Conservation (phyloP, 2,113 vertebrate species). For the Bolborhynchus lineola region DNA sequence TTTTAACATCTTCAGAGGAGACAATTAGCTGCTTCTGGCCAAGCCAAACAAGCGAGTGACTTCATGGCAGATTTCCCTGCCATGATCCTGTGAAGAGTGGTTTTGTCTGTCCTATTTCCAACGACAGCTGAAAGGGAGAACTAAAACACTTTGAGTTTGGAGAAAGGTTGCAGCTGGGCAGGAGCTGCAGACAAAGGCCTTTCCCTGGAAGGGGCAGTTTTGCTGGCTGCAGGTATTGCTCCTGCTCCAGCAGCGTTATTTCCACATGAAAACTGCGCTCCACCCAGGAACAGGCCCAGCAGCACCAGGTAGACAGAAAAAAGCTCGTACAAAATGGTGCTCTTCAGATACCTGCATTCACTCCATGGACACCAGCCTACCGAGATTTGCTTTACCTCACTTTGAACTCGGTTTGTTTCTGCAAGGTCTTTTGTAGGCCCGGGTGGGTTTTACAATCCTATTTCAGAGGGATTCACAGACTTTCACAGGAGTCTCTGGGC, state of each 20-base stretch:
- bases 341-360: accelerated
- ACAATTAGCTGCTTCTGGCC: neutral
- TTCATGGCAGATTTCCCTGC: neutral
- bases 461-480: too few species aligned
- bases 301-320: neutral
- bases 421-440: neutral
- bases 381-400: accelerated
- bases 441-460: neutral
- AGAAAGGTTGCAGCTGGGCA: neutral
- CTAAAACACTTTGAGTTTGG: accelerated
- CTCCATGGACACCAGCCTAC: accelerated
- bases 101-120: neutral
- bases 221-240: neutral
- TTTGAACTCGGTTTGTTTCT: neutral
- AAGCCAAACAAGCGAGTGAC: neutral
- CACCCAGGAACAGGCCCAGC: accelerated
- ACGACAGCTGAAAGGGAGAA: accelerated
- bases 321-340: accelerated
- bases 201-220: neutral
- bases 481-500: neutral
- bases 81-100: accelerated
- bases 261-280: neutral
- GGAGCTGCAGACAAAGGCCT: neutral
- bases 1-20: neutral
- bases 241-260: accelerated